Conservation (phyloP, 2,797 vertebrate genomes). For the Hafferia zeledoni region DNA sequence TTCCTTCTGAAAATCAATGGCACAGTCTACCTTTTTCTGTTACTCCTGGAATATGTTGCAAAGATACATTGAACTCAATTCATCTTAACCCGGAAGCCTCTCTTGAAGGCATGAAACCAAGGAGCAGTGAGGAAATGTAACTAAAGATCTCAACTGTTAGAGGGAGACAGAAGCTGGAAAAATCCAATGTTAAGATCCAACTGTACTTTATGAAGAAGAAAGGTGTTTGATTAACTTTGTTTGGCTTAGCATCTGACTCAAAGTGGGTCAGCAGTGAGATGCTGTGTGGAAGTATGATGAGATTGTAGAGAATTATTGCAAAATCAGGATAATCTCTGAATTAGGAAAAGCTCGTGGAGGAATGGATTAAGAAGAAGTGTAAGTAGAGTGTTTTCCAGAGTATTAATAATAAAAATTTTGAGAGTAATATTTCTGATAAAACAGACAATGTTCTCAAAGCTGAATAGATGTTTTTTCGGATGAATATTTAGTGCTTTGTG, state of each 20-base stretch:
- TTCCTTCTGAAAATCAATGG: neutral
- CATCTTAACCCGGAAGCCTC: neutral
- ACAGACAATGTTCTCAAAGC: neutral
- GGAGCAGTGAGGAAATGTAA: neutral
- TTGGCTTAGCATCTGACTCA: neutral
- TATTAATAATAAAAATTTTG: neutral
- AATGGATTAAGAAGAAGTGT: neutral
- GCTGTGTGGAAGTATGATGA: neutral
- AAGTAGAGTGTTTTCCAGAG: neutral
- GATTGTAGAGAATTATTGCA: neutral
- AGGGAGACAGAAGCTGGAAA: neutral
- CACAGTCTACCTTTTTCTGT: neutral
- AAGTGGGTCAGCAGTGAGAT: neutral
- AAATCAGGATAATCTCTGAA: slow-evolving; percentile 39
- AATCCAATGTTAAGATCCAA: neutral
- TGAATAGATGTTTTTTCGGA: neutral
- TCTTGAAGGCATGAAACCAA: neutral
- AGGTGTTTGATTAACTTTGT: neutral
- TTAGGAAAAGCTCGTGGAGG: neutral
- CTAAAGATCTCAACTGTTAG: neutral
- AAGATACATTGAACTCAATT: neutral
- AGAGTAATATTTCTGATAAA: slow-evolving; percentile 9
- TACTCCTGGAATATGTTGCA: neutral
- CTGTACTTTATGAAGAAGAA: neutral
- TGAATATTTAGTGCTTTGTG: neutral